A percentile compares a stretch with the other conserved stretches of the same genome.
These are phyloP conservation scores for Xylota sylvarum DNA, from an alignment of 2,888 invertebrate genomes.

Conservation along the genomic window DNA sequence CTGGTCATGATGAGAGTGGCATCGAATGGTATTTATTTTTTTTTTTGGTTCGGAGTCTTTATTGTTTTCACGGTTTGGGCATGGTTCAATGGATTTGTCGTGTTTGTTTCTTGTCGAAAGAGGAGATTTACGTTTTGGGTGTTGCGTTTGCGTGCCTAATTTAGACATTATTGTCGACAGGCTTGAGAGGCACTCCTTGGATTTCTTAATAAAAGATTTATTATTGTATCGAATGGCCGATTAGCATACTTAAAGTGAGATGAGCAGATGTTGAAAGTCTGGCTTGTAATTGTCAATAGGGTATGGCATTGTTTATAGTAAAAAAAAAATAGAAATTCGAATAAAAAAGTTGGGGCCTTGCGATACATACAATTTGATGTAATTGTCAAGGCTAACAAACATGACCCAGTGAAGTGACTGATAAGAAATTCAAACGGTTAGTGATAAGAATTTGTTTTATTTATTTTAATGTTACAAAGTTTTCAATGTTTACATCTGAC, in stretches of 20 bases:
- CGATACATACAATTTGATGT: neutral
- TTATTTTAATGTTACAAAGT: neutral
- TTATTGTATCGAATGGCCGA: conserved; percentile 31
- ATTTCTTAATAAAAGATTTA: conserved; percentile 32
- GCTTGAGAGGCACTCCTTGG: conserved; percentile 51
- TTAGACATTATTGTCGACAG: conserved; percentile 42
- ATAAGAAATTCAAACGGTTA: neutral
- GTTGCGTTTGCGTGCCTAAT: conserved; percentile 48
- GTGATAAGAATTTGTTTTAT: conserved; percentile 5
- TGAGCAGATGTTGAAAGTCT: conserved; percentile 39
- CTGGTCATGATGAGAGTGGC: neutral
- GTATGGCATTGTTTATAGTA: neutral
- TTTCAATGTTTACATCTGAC: neutral
- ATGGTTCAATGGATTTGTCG: conserved; percentile 43
- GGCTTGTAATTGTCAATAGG: neutral
- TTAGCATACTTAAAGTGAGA: conserved; percentile 29
- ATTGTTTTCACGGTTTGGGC: conserved; percentile 13
- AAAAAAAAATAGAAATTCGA: neutral
- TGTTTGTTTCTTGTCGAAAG: neutral
- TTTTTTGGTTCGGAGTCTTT: neutral
- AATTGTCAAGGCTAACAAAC: conserved; percentile 29
- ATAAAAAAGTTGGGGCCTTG: neutral
- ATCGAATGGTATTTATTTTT: neutral
- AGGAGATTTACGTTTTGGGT: conserved; percentile 7
- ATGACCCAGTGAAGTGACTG: conserved; percentile 24